phyloP scores from a whole-genome alignment of 2,113 vertebrate genomes.

The Scartelaos histophorus region DNA sequence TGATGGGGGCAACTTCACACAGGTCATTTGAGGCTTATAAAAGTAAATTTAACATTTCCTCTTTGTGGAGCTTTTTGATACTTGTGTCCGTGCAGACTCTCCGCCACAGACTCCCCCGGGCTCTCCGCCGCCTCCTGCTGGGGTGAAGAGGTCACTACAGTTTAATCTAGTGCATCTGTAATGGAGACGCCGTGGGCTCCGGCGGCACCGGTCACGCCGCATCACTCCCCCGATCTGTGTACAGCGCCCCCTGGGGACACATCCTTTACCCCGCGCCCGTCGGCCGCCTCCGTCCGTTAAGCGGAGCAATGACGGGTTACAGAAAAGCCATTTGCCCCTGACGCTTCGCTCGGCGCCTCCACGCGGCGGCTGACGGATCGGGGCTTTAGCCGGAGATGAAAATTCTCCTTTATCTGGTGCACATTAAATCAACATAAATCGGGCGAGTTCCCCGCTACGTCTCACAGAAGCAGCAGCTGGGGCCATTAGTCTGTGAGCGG shows the following conservation, averaged over 20 bases:
- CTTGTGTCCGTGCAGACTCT: no score
- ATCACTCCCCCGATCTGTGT: conserved; percentile 63
- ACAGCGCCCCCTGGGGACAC: conserved; percentile 54
- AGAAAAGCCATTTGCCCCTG: conserved; percentile 61
- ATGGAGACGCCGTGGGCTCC: conserved; percentile 50
- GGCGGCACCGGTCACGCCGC: conserved; percentile 47
- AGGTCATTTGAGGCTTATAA: no score
- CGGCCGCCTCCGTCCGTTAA: conserved; percentile 68
- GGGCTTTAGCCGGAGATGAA: conserved; percentile 14
- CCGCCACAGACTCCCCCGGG: not conserved
- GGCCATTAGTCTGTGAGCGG: conserved; percentile 7
- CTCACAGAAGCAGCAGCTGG: not conserved
- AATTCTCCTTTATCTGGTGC: conserved; percentile 20
- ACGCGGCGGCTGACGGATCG: conserved; percentile 58
- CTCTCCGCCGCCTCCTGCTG: not conserved
- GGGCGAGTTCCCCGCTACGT: not conserved
- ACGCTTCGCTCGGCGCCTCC: conserved; percentile 44
- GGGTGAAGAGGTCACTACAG: conserved; percentile 51
- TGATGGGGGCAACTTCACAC: no score
- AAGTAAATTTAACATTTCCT: no score
- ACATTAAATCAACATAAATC: conserved; percentile 22
- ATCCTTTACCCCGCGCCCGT: conserved; percentile 60
- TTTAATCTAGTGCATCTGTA: conserved; percentile 68
- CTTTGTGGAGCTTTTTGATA: no score
- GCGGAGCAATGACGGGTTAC: conserved; percentile 71